These are phyloP conservation scores for Rhagium mordax DNA, from an alignment of 2,888 invertebrate genomes.

Conservation along the genomic window DNA sequence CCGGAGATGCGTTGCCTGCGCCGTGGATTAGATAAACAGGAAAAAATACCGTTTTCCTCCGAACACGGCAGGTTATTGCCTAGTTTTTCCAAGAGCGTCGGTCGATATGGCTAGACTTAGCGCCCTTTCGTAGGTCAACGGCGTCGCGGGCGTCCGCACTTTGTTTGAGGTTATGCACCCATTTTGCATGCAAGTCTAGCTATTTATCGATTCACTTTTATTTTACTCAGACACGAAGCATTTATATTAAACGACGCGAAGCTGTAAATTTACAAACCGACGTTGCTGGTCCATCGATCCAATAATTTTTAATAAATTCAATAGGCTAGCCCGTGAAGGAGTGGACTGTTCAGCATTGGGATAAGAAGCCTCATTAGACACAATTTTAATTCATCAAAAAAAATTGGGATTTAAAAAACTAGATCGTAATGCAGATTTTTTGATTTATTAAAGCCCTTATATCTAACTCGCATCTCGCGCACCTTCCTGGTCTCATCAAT, in stretches of 20 bases:
- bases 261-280: not conserved
- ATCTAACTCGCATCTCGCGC: too few species aligned
- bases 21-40: too few species aligned
- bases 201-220: conserved; percentile 35
- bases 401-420: too few species aligned
- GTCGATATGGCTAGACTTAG: conserved; percentile 72
- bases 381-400: too few species aligned
- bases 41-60: conserved; percentile 31
- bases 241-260: not conserved
- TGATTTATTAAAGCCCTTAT: too few species aligned
- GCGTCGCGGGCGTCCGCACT: conserved; percentile 48
- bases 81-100: conserved; percentile 58
- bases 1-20: too few species aligned
- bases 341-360: too few species aligned
- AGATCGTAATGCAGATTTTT: too few species aligned
- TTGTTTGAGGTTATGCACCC: conserved; percentile 49
- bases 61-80: conserved; percentile 46
- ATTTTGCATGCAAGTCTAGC: conserved; percentile 48
- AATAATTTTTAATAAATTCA: too few species aligned
- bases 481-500: too few species aligned
- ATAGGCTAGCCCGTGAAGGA: too few species aligned
- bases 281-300: not conserved
- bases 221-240: not conserved
- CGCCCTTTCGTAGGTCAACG: conserved; percentile 65
- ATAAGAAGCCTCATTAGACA: too few species aligned